These are phyloP conservation scores for Lasioglossum figueresi DNA, from an alignment of 2,888 invertebrate species.

Conservation along the genomic window DNA sequence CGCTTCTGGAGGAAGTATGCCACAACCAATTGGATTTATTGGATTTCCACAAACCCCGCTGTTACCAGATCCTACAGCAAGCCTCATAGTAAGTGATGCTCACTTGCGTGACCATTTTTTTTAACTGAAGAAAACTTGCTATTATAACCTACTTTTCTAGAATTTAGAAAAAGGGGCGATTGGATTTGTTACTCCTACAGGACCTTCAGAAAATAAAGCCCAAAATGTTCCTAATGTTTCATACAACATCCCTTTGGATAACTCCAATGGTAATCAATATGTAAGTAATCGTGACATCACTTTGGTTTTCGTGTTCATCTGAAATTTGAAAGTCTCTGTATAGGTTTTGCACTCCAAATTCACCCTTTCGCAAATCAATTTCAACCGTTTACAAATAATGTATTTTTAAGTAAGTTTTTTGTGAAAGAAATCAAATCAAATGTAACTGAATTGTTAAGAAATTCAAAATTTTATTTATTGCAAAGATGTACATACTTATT, in stretches of 20 bases:
- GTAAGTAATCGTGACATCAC: constrained; percentile 61
- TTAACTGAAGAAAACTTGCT: constrained; percentile 4
- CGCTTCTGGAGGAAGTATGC: constrained; percentile 84
- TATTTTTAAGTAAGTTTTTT: too few species aligned
- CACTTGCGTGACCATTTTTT: neutral
- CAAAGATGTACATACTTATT: too few species aligned
- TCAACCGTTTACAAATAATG: too few species aligned
- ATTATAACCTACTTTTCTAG: constrained; percentile 47
- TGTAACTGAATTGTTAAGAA: too few species aligned
- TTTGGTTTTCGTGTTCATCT: too few species aligned
- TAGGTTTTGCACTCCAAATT: too few species aligned
- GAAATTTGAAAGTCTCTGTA: neutral
- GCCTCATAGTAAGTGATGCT: constrained; percentile 68
- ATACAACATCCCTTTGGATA: constrained; percentile 89
- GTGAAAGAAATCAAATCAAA: too few species aligned
- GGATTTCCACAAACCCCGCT: constrained; percentile 91
- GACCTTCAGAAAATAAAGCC: constrained; percentile 72
- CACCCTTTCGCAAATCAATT: too few species aligned
- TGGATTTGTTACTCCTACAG: constrained; percentile 77
- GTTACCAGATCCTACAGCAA: constrained; percentile 85
- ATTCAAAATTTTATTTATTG: too few species aligned
- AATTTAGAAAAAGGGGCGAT: constrained; percentile 71
- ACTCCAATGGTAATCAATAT: constrained; percentile 76
- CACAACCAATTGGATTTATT: constrained; percentile 92
- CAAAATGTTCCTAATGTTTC: constrained; percentile 84